These are phyloP conservation scores for Vombatus ursinus DNA, from an alignment of 2,113 vertebrate genomes.

Conservation along the genomic window DNA sequence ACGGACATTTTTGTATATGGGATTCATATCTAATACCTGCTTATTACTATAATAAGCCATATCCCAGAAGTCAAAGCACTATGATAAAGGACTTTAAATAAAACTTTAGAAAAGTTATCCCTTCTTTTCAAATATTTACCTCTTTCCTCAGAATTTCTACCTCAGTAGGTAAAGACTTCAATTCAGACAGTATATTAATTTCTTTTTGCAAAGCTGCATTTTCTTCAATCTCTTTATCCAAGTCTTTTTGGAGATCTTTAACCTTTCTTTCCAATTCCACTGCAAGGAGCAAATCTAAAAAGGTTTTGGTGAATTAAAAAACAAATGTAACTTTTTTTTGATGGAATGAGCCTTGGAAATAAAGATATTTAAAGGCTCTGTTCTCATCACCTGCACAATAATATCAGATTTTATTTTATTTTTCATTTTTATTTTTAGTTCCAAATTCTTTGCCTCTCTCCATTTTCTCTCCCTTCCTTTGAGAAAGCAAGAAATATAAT, in stretches of 20 bases:
- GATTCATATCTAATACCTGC: background rate
- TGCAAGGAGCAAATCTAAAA: slow-evolving; percentile 75
- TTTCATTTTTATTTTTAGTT: background rate
- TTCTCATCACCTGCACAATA: background rate
- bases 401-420: background rate
- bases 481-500: background rate
- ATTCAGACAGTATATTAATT: slow-evolving; percentile 78
- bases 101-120: slow-evolving; percentile 17
- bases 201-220: slow-evolving; percentile 81
- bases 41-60: background rate
- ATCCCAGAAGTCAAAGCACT: background rate
- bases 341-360: background rate
- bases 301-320: slow-evolving; percentile 47
- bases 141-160: slow-evolving; percentile 84
- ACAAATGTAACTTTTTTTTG: background rate
- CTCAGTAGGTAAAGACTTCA: slow-evolving; percentile 70
- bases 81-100: background rate
- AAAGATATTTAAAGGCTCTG: background rate
- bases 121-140: slow-evolving; percentile 75
- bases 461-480: background rate
- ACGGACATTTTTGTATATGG: background rate
- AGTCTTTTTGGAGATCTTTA: slow-evolving; percentile 82
- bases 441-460: background rate
- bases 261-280: slow-evolving; percentile 85
- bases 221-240: slow-evolving; percentile 81